These are phyloP conservation scores for Periplaneta americana DNA, from an alignment of 1,140 invertebrate species.

Conservation along the genomic window DNA sequence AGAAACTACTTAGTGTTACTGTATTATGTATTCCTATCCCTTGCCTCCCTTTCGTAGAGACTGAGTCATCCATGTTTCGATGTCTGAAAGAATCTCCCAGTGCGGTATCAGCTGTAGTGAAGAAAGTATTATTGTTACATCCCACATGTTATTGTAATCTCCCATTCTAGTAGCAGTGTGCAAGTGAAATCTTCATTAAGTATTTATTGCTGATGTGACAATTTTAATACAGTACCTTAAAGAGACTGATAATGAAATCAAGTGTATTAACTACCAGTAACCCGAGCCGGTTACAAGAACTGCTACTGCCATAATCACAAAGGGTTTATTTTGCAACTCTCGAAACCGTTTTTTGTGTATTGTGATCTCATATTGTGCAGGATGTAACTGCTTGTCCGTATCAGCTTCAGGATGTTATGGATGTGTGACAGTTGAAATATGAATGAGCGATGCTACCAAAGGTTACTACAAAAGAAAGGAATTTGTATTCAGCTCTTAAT, in stretches of 20 bases:
- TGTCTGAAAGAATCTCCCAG: neutral
- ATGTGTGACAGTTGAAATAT: neutral
- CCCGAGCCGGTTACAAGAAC: neutral
- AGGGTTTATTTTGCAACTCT: neutral
- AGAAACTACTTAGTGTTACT: neutral
- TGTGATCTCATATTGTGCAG: conserved; percentile 5
- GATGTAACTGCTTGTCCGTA: neutral
- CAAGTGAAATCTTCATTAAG: neutral
- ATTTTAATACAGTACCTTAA: neutral
- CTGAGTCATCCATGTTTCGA: conserved; percentile 1
- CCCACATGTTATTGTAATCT: neutral
- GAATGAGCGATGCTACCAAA: too few relatives aligned
- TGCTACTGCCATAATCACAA: conserved; percentile 7
- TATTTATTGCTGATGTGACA: neutral
- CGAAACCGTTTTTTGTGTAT: neutral
- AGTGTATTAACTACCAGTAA: neutral
- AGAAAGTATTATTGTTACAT: neutral
- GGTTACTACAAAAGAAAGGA: too few relatives aligned
- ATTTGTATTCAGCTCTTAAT: too few relatives aligned
- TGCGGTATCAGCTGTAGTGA: neutral
- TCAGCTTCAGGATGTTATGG: neutral
- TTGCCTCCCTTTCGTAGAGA: neutral
- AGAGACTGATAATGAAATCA: conserved; percentile 7
- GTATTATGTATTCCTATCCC: neutral
- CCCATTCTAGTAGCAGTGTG: neutral